Base-by-base conservation (phyloP, 2,797 vertebrate species). In the Spinus pinus region DNA sequence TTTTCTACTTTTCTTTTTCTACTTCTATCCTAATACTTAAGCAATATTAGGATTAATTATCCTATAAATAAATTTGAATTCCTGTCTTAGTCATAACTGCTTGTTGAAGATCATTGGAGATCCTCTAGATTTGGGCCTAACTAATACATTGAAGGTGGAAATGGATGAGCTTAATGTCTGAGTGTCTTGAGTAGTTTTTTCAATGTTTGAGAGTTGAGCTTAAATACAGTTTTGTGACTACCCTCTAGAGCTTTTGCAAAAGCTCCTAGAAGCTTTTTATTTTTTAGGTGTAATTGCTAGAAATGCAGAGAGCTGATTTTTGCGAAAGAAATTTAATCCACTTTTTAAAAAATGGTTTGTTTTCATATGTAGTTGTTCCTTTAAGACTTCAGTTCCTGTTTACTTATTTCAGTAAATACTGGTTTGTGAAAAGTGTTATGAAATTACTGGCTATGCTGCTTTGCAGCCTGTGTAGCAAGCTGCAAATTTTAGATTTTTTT, bases 311-410 rank as follows among this genome's bases (percentile, higher is more conserved):
- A 20, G 2, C 14, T 20, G 24, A 1, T 35, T 54, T 74, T 69
- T 82, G 18, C 3, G 1, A 21, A 61, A 64, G 4, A 64, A 53
- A 42, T 79, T 25, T 57, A 46, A 42, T 50, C 6, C 6, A 35
- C 12, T 83, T 44, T 7, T 42, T 6, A 0, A 12, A 30, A 54
- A 5, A 9, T 23, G 7, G 15, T 41, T 41, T 0, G 10, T 30
- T 67, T 57, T 35, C 14, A 7, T 25, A 10, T 27, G 6, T 20
- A 69, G 3, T 44, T 14, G 2, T 6, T 85, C 6, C 30, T 80
- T 89, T 33, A 77, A 30, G 20, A 31, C 3, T 71, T 84, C 25
- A 39, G 9, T 66, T 88, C 18, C 15, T 3, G 0, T 69, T 90
- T 83, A 33, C 9, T 37, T 56, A 19, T 33, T 62, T 82, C 28